Conservation (phyloP, 2,797 vertebrate species). For the Tenualosa thibaudeaui region DNA sequence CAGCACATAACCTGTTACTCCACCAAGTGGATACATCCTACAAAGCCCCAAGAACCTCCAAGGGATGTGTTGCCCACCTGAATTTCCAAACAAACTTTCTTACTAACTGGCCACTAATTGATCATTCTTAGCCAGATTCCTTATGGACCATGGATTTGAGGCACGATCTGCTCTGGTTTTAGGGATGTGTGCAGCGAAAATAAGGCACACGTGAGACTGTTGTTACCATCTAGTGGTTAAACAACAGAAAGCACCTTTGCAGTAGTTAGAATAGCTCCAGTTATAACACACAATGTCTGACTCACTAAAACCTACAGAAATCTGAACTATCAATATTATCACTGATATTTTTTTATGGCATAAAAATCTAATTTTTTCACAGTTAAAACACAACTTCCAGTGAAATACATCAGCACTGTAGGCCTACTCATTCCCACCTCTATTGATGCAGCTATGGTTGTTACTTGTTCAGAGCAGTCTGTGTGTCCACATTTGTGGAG, state of each 20-base stretch:
- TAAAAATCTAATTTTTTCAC: too few species aligned
- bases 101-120: conserved; percentile 7
- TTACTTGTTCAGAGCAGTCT: neutral
- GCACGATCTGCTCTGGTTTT: neutral
- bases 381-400: neutral
- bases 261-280: neutral
- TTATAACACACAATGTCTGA: neutral
- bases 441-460: neutral
- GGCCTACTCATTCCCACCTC: neutral
- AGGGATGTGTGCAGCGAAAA: conserved; percentile 10
- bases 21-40: neutral
- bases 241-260: conserved; percentile 54
- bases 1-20: neutral
- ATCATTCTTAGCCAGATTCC: neutral
- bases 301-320: neutral
- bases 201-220: conserved; percentile 45
- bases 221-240: conserved; percentile 81
- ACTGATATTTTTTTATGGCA: too few species aligned
- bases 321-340: too few species aligned
- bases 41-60: neutral
- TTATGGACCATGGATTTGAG: neutral
- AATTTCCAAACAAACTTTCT: conserved; percentile 12
- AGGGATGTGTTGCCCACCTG: neutral
- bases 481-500: neutral
- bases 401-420: neutral